Percentiles rank a stretch among this genome's conserved stretches.
Evolutionary conservation across 2,888 invertebrate genomes (phyloP).

Genomic region (Epinotia ramella): DNA sequence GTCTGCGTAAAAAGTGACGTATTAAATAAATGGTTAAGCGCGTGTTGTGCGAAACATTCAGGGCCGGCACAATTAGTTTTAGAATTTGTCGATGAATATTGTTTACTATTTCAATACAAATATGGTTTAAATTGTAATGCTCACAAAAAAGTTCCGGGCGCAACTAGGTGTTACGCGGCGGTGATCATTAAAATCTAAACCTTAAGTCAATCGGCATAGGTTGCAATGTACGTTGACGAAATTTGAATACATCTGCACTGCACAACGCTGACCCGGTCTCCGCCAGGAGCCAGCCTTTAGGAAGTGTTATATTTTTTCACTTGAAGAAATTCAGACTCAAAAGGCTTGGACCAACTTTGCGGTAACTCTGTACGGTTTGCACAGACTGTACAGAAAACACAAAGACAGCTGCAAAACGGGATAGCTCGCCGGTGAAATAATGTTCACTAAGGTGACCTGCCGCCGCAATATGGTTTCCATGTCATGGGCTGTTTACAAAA

Average conservation of each 20-base stretch:
- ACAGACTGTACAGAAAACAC: not conserved
- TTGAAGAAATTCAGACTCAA: not conserved
- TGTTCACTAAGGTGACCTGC: too few relatives aligned
- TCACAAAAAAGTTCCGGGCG: not conserved
- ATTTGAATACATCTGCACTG: too few relatives aligned
- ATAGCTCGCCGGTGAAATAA: too few relatives aligned
- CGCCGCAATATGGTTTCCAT: too few relatives aligned
- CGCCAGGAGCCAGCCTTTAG: not conserved
- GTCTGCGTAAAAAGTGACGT: slow-evolving; percentile 66
- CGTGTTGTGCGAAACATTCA: slow-evolving; percentile 6
- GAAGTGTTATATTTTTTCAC: not conserved
- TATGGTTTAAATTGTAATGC: not conserved
- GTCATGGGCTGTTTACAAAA: too few relatives aligned
- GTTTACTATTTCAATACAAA: too few relatives aligned
- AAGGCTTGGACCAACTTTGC: not conserved
- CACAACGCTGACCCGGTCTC: not conserved
- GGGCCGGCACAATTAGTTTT: not conserved
- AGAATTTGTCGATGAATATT: too few relatives aligned
- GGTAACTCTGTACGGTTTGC: not conserved
- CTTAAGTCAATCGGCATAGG: not conserved
- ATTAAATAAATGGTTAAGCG: slow-evolving; percentile 51
- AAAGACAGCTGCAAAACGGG: too few relatives aligned
- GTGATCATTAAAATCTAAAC: not conserved
- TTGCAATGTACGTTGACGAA: not conserved
- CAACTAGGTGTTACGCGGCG: too few relatives aligned